A percentile compares a stretch with the other conserved stretches of the same genome.
phyloP scores from a whole-genome alignment of 2,888 invertebrate genomes.

The Zygaena filipendulae region DNA sequence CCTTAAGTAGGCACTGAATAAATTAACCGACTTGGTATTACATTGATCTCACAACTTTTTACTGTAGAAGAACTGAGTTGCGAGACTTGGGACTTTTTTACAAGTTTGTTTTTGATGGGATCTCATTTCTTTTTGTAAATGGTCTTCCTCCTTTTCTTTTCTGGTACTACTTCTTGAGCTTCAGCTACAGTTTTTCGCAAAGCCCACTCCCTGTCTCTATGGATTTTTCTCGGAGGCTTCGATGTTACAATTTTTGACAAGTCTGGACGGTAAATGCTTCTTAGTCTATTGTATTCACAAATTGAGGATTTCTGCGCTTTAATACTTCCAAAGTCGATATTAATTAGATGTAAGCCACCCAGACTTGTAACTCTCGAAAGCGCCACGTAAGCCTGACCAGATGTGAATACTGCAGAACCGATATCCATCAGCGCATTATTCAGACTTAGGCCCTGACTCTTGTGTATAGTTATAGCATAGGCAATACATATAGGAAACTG shows the following conservation, averaged over 20 bases:
- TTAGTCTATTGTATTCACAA: conserved; percentile 7
- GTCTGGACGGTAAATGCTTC: conserved; percentile 9
- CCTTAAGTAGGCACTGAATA: no score
- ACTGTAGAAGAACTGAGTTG: no score
- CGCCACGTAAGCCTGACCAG: conserved; percentile 2
- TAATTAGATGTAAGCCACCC: conserved; percentile 6
- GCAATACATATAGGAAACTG: conserved; percentile 18
- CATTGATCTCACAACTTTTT: no score
- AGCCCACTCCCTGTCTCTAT: conserved; percentile 13
- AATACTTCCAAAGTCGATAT: conserved; percentile 4
- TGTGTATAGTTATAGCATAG: conserved; percentile 13
- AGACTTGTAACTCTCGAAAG: conserved; percentile 9
- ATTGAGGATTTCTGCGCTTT: conserved; percentile 6
- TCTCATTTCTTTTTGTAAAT: background rate
- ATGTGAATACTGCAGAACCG: conserved; percentile 8
- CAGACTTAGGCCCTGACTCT: conserved; percentile 11
- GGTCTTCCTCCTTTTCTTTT: background rate
- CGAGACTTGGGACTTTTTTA: no score
- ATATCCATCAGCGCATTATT: conserved; percentile 11
- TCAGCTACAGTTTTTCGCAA: background rate
- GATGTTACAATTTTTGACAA: conserved; percentile 9
- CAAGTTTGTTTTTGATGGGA: no score
- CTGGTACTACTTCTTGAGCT: background rate
- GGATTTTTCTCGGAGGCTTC: conserved; percentile 10
- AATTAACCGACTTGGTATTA: no score